These are phyloP conservation scores for Atrichornis clamosus DNA, from an alignment of 2,113 vertebrate genomes.

Conservation along the genomic window DNA sequence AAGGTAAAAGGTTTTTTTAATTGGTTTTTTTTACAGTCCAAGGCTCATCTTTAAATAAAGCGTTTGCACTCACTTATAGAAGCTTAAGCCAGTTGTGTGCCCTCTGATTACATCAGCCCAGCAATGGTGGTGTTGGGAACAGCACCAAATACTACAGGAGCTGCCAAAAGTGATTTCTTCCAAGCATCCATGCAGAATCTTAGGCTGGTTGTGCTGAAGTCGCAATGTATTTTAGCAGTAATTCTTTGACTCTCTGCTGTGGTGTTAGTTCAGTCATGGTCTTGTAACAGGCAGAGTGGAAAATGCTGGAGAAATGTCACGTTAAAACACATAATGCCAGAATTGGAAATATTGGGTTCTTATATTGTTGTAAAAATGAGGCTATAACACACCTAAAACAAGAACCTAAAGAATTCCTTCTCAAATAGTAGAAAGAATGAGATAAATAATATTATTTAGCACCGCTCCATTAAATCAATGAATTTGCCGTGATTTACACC, in stretches of 20 bases:
- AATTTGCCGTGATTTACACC: background rate
- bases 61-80: background rate
- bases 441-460: background rate
- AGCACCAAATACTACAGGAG: background rate
- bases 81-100: background rate
- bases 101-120: background rate
- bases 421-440: background rate
- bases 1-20: background rate
- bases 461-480: background rate
- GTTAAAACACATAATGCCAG: background rate
- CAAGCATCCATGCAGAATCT: background rate
- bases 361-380: background rate
- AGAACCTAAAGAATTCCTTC: background rate
- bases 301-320: background rate
- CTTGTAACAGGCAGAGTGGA: background rate
- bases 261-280: background rate
- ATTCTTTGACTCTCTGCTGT: background rate
- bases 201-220: background rate
- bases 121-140: background rate
- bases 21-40: background rate
- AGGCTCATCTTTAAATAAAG: background rate
- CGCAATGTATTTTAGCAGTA: background rate
- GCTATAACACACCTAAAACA: background rate
- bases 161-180: background rate
- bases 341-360: background rate